Evolutionary conservation across 1,140 invertebrate species (phyloP).

Genomic region (Formica exsecta): DNA sequence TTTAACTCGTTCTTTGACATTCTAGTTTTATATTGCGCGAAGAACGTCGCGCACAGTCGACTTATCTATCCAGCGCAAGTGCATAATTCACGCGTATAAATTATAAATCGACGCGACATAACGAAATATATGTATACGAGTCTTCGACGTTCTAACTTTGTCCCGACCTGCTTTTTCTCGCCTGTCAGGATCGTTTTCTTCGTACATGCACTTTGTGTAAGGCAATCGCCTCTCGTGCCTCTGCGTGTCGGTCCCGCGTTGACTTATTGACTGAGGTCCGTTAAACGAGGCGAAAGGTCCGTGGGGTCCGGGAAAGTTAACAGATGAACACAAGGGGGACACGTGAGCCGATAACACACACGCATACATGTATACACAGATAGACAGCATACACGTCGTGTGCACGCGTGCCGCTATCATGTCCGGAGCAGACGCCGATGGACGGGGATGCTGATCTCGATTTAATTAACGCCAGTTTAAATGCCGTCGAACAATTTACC

Average conservation of each 20-base stretch:
- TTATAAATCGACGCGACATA: slow-evolving; percentile 4
- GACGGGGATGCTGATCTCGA: slow-evolving; percentile 41
- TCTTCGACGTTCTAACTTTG: not conserved
- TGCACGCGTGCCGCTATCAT: slow-evolving; percentile 27
- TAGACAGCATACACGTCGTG: not conserved
- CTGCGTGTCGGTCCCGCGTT: slow-evolving; percentile 5
- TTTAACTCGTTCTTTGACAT: not conserved
- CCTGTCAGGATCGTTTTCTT: slow-evolving; percentile 26
- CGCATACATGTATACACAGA: not conserved
- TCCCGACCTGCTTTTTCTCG: slow-evolving; percentile 39
- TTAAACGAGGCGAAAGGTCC: slow-evolving; percentile 50
- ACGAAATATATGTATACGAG: slow-evolving; percentile 14
- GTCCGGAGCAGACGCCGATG: not conserved
- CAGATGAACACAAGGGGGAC: slow-evolving; percentile 41
- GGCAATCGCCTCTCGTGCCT: not conserved
- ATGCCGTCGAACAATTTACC: slow-evolving; percentile 33
- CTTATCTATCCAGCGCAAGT: not conserved
- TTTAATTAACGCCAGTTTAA: slow-evolving; percentile 65
- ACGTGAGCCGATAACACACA: slow-evolving; percentile 17
- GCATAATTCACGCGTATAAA: slow-evolving; percentile 43
- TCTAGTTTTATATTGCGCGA: not conserved
- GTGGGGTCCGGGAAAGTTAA: slow-evolving; percentile 51
- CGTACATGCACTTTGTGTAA: not conserved
- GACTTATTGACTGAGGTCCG: slow-evolving; percentile 43
- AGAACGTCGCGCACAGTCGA: not conserved